phyloP scores from a whole-genome alignment of 2,113 vertebrate genomes.

The Chlorodrepanis virens region DNA sequence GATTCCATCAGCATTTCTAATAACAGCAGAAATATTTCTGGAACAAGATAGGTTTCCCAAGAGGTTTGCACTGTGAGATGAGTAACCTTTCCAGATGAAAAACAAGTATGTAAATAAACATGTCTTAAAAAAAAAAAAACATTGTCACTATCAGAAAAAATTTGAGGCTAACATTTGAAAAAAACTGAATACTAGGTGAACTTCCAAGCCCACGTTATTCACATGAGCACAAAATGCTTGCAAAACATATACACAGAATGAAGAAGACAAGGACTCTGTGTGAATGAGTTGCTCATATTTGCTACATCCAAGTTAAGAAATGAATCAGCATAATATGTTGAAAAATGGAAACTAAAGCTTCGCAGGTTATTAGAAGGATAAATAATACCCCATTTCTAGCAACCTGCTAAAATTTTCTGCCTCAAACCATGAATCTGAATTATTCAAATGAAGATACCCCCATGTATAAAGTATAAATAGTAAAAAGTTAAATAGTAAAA shows the following conservation, averaged over 20 bases:
- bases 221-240: neutral
- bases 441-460: neutral
- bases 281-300: neutral
- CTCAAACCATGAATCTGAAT: neutral
- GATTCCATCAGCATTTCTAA: conserved; percentile 60
- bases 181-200: neutral
- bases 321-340: neutral
- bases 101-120: neutral
- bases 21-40: conserved; percentile 64
- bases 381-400: neutral
- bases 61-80: conserved; percentile 30
- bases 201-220: neutral
- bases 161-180: neutral
- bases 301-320: neutral
- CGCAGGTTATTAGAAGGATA: neutral
- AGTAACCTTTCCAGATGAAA: conserved; percentile 26
- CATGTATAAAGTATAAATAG: too few species aligned
- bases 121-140: neutral
- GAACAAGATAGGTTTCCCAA: conserved; percentile 39
- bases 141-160: neutral
- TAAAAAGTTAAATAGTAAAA: neutral
- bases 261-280: neutral
- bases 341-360: neutral
- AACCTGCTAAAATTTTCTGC: neutral
- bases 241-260: neutral